Evolutionary conservation across 2,888 invertebrate species (phyloP).

Genomic region (Stenurella melanura): DNA sequence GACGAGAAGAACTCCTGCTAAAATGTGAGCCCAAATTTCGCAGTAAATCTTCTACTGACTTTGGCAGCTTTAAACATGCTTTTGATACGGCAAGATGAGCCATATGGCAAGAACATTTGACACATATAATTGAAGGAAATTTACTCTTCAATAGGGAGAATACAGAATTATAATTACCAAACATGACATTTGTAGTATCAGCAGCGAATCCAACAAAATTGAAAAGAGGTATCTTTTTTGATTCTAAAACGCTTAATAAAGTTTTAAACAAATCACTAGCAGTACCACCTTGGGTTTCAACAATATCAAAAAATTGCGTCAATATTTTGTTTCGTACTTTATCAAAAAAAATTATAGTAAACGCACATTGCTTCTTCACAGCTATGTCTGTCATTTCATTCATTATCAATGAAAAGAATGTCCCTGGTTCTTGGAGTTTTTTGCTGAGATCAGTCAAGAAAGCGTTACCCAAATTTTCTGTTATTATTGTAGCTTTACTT

Average conservation of each 20-base stretch:
- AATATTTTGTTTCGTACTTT: not conserved
- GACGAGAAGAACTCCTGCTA: not conserved
- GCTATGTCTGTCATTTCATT: not conserved
- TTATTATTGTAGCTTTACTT: slow-evolving; percentile 1
- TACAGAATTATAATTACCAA: not conserved
- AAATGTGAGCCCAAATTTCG: slow-evolving; percentile 6
- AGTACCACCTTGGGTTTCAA: not conserved
- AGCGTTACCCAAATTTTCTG: not conserved
- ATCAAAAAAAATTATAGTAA: not conserved
- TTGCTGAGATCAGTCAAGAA: not conserved
- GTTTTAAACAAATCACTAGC: not conserved
- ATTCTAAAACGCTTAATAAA: not conserved
- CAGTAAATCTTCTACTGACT: not conserved
- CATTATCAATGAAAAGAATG: not conserved
- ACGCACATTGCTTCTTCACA: not conserved
- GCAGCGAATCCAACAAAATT: not conserved
- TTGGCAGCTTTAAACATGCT: not conserved
- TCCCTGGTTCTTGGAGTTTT: not conserved
- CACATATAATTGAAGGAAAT: not conserved
- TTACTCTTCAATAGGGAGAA: not conserved
- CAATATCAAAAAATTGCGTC: not conserved
- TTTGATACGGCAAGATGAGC: not conserved
- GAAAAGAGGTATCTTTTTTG: not conserved
- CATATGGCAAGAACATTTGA: not conserved
- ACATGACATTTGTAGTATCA: not conserved